phyloP scores from a whole-genome alignment of 2,888 invertebrate genomes.

The Blomia tropicalis region DNA sequence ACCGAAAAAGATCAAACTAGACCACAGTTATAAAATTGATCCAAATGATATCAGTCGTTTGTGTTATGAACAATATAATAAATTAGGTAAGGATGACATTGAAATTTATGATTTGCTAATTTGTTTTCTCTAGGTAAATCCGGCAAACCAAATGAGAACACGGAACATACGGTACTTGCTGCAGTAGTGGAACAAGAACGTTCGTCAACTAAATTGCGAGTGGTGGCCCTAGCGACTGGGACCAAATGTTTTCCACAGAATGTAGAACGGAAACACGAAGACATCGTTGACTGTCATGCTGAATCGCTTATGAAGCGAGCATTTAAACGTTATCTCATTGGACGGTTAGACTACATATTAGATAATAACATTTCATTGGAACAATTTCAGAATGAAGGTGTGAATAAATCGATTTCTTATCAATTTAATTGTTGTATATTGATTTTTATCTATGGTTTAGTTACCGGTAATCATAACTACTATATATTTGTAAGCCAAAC shows the following conservation, averaged over 20 bases:
- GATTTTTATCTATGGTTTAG: background rate
- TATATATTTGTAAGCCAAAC: conserved; percentile 26
- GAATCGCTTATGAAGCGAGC: conserved; percentile 24
- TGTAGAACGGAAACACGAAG: background rate
- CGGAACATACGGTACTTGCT: conserved; percentile 24
- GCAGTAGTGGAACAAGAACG: conserved; percentile 16
- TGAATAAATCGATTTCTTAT: background rate
- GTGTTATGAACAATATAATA: background rate
- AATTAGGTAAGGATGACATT: background rate
- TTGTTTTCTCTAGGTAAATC: conserved; percentile 15
- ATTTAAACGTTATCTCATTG: conserved; percentile 24
- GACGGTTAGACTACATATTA: background rate
- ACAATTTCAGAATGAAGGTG: background rate
- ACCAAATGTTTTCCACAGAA: conserved; percentile 24
- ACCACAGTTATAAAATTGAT: too few species aligned
- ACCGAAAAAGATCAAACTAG: too few species aligned
- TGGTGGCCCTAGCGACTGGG: conserved; percentile 23
- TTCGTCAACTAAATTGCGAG: background rate
- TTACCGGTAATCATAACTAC: background rate
- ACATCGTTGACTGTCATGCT: conserved; percentile 25
- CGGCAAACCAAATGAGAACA: conserved; percentile 23
- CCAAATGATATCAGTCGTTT: background rate
- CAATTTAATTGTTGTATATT: background rate
- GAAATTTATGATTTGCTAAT: background rate
- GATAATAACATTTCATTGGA: background rate